Conservation (phyloP, 1,140 invertebrate genomes). For the Venustaconcha ellipsiformis region DNA sequence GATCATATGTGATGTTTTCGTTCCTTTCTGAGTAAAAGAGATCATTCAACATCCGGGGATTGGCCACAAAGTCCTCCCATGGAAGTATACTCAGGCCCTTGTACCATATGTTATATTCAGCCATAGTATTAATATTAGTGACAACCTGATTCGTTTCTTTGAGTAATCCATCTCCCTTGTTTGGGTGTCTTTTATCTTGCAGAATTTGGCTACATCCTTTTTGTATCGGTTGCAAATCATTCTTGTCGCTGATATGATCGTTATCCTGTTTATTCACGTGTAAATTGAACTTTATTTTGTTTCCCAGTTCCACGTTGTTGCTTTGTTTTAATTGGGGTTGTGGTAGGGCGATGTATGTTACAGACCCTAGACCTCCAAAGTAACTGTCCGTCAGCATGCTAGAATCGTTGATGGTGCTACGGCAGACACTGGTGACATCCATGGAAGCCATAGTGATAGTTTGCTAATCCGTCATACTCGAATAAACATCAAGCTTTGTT, state of each 20-base stretch:
- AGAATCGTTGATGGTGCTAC: no score
- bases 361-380: constrained; percentile 9
- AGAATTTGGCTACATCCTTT: no score
- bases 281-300: background rate
- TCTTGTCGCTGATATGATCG: background rate
- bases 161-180: constrained; percentile 1
- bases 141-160: background rate
- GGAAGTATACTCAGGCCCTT: constrained; percentile 43
- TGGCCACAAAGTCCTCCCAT: constrained; percentile 48
- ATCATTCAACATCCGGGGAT: constrained; percentile 40
- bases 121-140: constrained; percentile 21
- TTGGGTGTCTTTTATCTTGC: no score
- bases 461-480: background rate
- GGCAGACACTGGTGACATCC: background rate
- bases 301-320: background rate
- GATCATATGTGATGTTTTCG: constrained; percentile 41
- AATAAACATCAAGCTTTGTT: background rate
- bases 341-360: constrained; percentile 13
- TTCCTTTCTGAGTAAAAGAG: constrained; percentile 44
- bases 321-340: background rate
- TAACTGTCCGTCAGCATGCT: constrained; percentile 12
- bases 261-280: background rate
- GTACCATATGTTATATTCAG: constrained; percentile 37
- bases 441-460: background rate
- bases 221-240: no score